Evolutionary conservation across 1,140 invertebrate genomes (phyloP), one percentile per base, ranked within the genome.

Genomic region (Conus betulinus): DNA sequence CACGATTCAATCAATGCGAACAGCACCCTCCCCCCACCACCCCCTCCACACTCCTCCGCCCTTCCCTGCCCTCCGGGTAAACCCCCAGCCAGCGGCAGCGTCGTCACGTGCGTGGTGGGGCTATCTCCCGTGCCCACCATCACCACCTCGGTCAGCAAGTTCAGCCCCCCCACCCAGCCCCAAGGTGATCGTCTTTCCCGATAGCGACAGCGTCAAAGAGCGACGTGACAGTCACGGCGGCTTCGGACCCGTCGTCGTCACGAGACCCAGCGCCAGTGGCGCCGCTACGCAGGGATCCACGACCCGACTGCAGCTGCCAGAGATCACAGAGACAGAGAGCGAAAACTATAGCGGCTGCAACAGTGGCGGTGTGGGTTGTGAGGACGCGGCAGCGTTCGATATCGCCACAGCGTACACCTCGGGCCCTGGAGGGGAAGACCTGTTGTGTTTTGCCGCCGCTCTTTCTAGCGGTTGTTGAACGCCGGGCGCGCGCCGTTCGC

Each of bases 361-460:
- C 57, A 1, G 57, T 60, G 79, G 79, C 7, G 51, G 5, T 51
- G 79, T 10, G 10, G 51, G 39, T 53, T 81, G 39, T 15, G 84
- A 74, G 20, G 63, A 20, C 55, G 53, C 53, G 13, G 57, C 84
- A 20, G 27, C 60, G 39, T 67, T 87, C 27, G 89, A 90, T 67
- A 83, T 85, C 27, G 87, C 74, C 39, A 85, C 85, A 51, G 85
- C 74, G 8, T 88, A 86, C 87, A 25, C 71, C 13, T 15, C 6
- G 51, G 52, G 39, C 96, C 96, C 93, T 95, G 95, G 0, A 92
- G 95, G 11, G 57, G 95, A 96, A 6, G 94, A 95, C 87, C 92
- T 97, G 15, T 96, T 96, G 92, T 95, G 95, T n/a, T 0, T 93
- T 96, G 13, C 96, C 96, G 0, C 96, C 96, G 20, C 90, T 96